Percentiles rank a stretch among this genome's conserved stretches.
Conservation (phyloP, 2,888 invertebrate genomes). For the Tetragonula carbonaria region DNA sequence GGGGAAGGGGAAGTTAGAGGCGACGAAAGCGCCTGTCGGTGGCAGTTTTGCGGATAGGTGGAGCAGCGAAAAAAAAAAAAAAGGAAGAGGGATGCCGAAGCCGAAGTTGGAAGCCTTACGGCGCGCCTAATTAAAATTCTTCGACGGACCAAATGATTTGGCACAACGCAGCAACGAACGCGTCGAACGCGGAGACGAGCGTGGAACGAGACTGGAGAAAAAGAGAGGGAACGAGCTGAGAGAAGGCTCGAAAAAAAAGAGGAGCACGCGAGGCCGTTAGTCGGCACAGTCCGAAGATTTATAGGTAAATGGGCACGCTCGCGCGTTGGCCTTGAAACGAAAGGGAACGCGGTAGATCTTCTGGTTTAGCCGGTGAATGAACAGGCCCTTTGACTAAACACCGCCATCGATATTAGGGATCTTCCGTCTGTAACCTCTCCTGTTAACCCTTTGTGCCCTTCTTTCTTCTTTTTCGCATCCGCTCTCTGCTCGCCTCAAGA, state of each 20-base stretch:
- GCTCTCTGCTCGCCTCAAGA: constrained; percentile 13
- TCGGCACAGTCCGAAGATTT: constrained; percentile 51
- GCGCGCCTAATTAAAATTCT: constrained; percentile 58
- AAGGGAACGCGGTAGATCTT: constrained; percentile 54
- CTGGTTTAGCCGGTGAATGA: constrained; percentile 61
- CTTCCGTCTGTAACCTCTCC: constrained; percentile 53
- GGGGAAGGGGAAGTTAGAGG: too few relatives aligned
- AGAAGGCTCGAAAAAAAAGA: constrained; percentile 3
- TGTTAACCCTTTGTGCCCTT: constrained; percentile 48
- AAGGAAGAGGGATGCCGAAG: constrained; percentile 1
- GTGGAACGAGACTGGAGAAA: too few relatives aligned
- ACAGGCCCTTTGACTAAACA: constrained; percentile 61
- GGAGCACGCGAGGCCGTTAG: constrained; percentile 40
- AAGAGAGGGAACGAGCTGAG: background rate
- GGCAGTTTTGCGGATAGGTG: background rate
- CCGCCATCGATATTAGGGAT: constrained; percentile 63
- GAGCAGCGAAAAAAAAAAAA: constrained; percentile 7
- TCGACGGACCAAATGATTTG: constrained; percentile 45
- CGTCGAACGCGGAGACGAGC: background rate
- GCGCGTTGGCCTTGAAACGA: constrained; percentile 54
- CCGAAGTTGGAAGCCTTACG: constrained; percentile 29
- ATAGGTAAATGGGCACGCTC: constrained; percentile 50
- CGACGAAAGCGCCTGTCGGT: too few relatives aligned
- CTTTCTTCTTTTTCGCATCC: constrained; percentile 35
- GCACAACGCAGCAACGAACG: constrained; percentile 17